Base-by-base conservation (phyloP, 2,797 vertebrate genomes). In the Onychomys arenicola region DNA sequence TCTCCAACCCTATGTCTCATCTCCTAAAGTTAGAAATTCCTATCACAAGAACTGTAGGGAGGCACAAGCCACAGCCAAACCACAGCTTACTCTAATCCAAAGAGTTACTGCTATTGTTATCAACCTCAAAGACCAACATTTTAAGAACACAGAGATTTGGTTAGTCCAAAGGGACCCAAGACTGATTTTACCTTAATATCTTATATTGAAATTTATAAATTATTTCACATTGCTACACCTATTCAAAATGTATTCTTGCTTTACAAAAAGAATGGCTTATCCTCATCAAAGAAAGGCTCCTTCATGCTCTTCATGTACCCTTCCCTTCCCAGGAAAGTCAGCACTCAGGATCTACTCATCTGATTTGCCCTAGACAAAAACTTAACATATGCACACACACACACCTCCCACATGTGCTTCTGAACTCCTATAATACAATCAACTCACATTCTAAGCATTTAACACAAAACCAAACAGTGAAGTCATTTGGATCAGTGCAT, bases 351-450 rank as follows among this genome's bases (percentile, higher is more conserved):
- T 69, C 46, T 34, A 73, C 17, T 65, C 40, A 73, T 92, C 61
- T 94, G 29, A 85, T 85, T 94, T 95, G 67, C 84, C 25, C 93
- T 82, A 90, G 87, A 76, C 37, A 89, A 90, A 96, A 63, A 94
- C 73, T 40, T 85, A 76, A 96, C 73, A 88, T 11, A 75, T 2
- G 40, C 16, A 77, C 6, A 57, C 10, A 37, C n/a, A 37, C 34
- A 61, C 3, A 27, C 49, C 57, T 12, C 43, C 0, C 6, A 11
- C 14, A 52, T 75, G 12, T 71, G 49, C 83, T 59, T 86, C n/a
- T 78, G 67, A 82, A 90, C 52, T 85, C 63, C 63, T 82, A 3
- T 73, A 92, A 86, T 55, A 84, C 8, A 13, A 94, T 32, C 6
- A 16, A 65, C 37, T 95, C 92, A 89, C 19, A 91, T 92, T 89